phyloP scores from a whole-genome alignment of 2,113 vertebrate genomes.

The Etheostoma cragini region DNA sequence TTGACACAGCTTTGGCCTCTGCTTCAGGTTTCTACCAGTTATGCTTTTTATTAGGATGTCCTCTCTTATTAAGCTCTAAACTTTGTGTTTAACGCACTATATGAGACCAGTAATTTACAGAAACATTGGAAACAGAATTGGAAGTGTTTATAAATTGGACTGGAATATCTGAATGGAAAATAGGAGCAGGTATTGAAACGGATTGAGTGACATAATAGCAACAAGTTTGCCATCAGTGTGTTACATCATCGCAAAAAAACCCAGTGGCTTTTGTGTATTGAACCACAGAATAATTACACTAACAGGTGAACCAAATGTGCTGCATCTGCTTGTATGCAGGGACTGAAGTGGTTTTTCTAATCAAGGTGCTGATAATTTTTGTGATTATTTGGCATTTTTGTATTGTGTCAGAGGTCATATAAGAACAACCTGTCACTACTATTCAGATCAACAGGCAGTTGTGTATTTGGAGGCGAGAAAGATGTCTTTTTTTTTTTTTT shows the following conservation, averaged over 20 bases:
- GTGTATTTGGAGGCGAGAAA: not conserved
- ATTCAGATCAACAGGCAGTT: conserved; percentile 8
- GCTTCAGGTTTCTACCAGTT: conserved; percentile 38
- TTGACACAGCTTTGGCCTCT: conserved; percentile 43
- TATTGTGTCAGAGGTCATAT: conserved; percentile 20
- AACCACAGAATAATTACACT: conserved; percentile 51
- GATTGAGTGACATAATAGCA: conserved; percentile 8
- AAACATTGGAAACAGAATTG: not conserved
- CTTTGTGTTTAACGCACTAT: conserved; percentile 7
- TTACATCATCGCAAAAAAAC: conserved; percentile 43
- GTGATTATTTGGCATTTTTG: conserved; percentile 24
- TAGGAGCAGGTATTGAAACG: not conserved
- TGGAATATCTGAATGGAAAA: not conserved
- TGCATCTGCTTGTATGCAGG: not conserved
- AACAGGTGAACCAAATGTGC: conserved; percentile 40
- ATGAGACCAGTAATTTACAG: not conserved
- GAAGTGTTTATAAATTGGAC: not conserved
- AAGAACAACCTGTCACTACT: not conserved
- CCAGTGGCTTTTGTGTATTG: conserved; percentile 53
- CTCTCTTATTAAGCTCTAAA: conserved; percentile 1
- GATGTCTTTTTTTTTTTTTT: not conserved
- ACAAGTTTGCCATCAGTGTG: conserved; percentile 11
- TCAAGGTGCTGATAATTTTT: conserved; percentile 34
- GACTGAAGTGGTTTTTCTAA: conserved; percentile 49
- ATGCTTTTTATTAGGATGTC: not conserved